Conservation (phyloP, 2,113 vertebrate species). For the Camarhynchus parvulus region DNA sequence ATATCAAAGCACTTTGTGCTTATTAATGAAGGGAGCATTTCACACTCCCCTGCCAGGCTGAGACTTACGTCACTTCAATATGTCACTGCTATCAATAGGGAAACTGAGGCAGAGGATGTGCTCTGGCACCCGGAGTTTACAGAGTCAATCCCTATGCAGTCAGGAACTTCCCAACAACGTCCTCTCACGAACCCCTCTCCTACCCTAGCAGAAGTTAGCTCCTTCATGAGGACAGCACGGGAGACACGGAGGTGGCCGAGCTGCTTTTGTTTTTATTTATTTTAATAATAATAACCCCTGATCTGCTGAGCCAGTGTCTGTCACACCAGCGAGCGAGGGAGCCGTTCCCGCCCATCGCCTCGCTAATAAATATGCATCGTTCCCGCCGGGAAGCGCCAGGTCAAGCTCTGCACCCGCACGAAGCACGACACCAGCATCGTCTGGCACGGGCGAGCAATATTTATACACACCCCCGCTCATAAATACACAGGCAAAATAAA, state of each 20-base stretch:
- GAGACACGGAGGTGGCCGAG: not conserved
- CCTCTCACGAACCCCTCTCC: not conserved
- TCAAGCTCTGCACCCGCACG: constrained; percentile 53
- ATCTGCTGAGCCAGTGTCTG: constrained; percentile 34
- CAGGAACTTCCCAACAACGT: not conserved
- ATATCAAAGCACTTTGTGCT: constrained; percentile 6
- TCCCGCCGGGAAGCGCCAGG: constrained; percentile 36
- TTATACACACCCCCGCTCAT: not conserved
- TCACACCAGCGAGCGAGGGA: not conserved
- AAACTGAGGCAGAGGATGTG: not conserved
- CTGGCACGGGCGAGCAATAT: constrained; percentile 34
- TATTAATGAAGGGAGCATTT: constrained; percentile 21
- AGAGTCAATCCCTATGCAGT: accelerated
- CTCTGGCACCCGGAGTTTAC: accelerated
- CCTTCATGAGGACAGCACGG: not conserved
- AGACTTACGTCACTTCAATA: not conserved
- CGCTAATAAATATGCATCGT: constrained; percentile 68
- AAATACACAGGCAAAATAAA: not conserved
- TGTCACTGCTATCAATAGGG: accelerated
- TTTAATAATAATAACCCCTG: not conserved
- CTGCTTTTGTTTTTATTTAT: constrained; percentile 4
- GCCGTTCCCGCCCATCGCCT: not conserved
- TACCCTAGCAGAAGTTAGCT: not conserved
- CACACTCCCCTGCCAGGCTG: not conserved
- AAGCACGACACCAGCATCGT: not conserved